phyloP scores from a whole-genome alignment of 35 echinoderm and acorn worm genomes.

The Anneissia japonica region DNA sequence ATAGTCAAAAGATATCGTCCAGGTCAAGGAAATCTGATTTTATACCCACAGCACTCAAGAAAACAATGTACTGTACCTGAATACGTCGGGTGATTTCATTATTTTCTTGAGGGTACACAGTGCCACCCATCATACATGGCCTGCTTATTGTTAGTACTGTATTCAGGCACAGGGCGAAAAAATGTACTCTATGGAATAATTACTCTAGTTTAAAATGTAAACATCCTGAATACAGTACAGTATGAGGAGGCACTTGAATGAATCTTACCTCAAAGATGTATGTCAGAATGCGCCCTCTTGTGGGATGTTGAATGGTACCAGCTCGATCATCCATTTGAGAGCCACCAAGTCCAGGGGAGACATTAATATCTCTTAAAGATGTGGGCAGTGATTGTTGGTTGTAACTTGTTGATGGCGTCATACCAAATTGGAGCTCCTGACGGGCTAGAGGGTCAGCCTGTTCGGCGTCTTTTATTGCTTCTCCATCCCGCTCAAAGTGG shows the following conservation, averaged over 20 bases:
- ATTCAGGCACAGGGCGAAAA: too few species aligned
- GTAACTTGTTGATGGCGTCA: too few species aligned
- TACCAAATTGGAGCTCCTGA: background rate
- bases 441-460: background rate
- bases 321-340: constrained; percentile 66
- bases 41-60: too few species aligned
- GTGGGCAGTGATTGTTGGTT: background rate
- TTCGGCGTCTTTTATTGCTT: constrained; percentile 7
- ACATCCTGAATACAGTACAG: background rate
- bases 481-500: constrained; percentile 53
- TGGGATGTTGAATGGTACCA: constrained; percentile 71
- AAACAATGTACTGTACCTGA: too few species aligned
- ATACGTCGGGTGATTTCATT: too few species aligned
- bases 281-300: constrained; percentile 59
- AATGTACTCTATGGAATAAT: too few species aligned
- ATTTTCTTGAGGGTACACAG: background rate
- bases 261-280: constrained; percentile 85
- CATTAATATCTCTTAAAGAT: constrained; percentile 30
- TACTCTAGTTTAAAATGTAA: background rate
- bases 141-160: too few species aligned
- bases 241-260: background rate
- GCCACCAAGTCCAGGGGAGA: constrained; percentile 43
- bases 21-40: too few species aligned
- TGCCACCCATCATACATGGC: background rate
- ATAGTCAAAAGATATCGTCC: too few species aligned